Evolutionary conservation across 2,888 invertebrate genomes (phyloP).

Genomic region (Stegophylla sp.): DNA sequence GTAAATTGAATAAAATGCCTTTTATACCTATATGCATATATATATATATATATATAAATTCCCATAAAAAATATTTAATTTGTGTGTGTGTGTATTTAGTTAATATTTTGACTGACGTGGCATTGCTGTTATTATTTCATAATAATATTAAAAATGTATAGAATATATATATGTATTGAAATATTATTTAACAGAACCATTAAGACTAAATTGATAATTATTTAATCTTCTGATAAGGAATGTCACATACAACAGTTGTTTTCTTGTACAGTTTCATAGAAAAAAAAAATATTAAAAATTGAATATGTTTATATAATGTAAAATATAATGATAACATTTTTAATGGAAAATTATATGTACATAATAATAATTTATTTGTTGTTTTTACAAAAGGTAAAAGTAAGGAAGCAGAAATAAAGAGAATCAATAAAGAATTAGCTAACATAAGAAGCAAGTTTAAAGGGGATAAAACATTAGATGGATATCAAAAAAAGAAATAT

Average conservation of each 20-base stretch:
- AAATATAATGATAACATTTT: not conserved
- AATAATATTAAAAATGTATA: no score
- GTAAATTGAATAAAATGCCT: no score
- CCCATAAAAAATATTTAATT: no score
- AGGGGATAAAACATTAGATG: slow-evolving; percentile 99
- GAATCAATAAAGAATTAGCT: slow-evolving; percentile 99
- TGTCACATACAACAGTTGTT: not conserved
- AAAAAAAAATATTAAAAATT: slow-evolving; percentile 13
- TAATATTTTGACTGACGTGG: no score
- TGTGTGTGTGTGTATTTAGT: no score
- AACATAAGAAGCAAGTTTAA: slow-evolving; percentile 99
- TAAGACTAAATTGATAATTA: slow-evolving; percentile 16
- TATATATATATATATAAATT: no score
- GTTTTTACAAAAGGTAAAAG: slow-evolving; percentile 80
- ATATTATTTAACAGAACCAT: slow-evolving; percentile 16
- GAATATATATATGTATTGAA: not conserved
- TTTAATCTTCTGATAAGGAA: slow-evolving; percentile 35
- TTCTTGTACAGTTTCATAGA: not conserved
- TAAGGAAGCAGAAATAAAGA: slow-evolving; percentile 99
- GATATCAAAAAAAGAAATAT: slow-evolving; percentile 99
- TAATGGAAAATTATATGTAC: slow-evolving; percentile 44
- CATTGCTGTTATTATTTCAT: no score
- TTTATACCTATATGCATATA: no score
- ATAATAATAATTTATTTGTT: no score
- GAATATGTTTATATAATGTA: not conserved